Evolutionary conservation across 2,113 vertebrate species (phyloP).

Genomic region (human (Homo sapiens)): GRCh38 chr7:85013001-85013500

Average conservation of each 20-base stretch:
- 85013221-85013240: neutral
- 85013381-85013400: neutral
- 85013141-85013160: neutral
- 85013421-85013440: neutral
- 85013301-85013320: neutral
- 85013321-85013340: neutral
- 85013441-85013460: neutral
- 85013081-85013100: neutral
- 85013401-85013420: neutral
- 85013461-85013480: neutral
- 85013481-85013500: neutral
- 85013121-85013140: neutral
- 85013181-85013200: neutral
- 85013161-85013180: neutral
- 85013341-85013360: neutral
- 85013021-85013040: neutral
- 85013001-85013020: neutral
- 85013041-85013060: neutral
- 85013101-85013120: neutral
- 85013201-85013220: neutral
- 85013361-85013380: no score
- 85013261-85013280: neutral
- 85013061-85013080: constrained; percentile 29
- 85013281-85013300: neutral
- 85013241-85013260: neutral